These are phyloP conservation scores for Nycticebus coucang DNA, from an alignment of 2,113 vertebrate species.

Conservation along the genomic window DNA sequence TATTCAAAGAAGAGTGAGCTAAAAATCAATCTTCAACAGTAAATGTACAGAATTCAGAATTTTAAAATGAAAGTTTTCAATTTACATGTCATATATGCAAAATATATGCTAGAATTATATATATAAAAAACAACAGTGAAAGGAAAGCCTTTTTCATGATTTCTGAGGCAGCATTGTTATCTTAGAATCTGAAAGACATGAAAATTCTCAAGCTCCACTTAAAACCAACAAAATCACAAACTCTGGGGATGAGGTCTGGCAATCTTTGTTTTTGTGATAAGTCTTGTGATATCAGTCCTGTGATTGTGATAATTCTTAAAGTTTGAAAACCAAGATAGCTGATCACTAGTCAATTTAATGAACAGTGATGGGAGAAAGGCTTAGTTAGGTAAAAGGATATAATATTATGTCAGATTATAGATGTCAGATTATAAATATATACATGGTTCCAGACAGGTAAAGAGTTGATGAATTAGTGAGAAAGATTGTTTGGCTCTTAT, in stretches of 20 bases:
- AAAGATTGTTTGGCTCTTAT: background rate
- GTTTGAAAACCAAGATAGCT: background rate
- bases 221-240: background rate
- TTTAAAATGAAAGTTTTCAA: background rate
- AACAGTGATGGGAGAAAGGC: background rate
- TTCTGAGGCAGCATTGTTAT: background rate
- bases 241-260: background rate
- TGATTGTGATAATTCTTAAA: background rate
- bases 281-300: too few species aligned
- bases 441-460: background rate
- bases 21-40: slow-evolving; percentile 30
- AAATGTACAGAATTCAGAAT: background rate
- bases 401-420: background rate
- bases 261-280: background rate
- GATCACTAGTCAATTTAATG: background rate
- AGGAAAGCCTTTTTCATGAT: background rate
- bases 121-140: background rate
- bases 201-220: background rate
- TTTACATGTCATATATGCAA: background rate
- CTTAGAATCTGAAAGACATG: background rate
- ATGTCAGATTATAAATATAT: too few species aligned
- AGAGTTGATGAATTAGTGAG: background rate
- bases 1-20: background rate
- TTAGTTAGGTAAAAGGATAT: background rate
- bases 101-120: background rate